phyloP scores from a whole-genome alignment of 2,888 invertebrate genomes.

The Drosophila maculinotata region DNA sequence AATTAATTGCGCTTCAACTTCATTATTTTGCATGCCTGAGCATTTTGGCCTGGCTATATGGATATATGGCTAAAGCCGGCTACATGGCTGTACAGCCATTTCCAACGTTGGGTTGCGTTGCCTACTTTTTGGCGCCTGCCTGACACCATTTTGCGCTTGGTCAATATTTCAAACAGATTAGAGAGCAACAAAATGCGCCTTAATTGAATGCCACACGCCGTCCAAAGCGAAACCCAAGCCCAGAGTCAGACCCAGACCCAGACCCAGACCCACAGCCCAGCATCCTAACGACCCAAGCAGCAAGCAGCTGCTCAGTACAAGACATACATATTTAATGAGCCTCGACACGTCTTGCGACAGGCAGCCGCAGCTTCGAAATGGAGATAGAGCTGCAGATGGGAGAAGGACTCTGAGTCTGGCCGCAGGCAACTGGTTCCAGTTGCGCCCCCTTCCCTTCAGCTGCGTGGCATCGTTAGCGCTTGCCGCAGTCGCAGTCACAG shows the following conservation, averaged over 20 bases:
- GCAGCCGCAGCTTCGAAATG: constrained; percentile 6
- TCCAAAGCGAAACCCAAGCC: constrained; percentile 9
- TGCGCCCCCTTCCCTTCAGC: constrained; percentile 14
- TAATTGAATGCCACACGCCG: constrained; percentile 70
- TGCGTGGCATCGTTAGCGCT: constrained; percentile 50
- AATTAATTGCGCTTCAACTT: constrained; percentile 80
- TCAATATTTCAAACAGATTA: constrained; percentile 80
- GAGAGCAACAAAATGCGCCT: constrained; percentile 72
- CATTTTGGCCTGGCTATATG: constrained; percentile 48
- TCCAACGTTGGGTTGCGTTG: constrained; percentile 10
- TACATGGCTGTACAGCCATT: not conserved
- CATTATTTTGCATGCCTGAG: constrained; percentile 78
- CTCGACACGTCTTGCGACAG: constrained; percentile 72
- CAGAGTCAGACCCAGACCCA: not conserved
- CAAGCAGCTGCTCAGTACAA: constrained; percentile 74
- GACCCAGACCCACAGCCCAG: constrained; percentile 2
- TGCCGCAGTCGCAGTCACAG: constrained; percentile 5
- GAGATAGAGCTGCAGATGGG: not conserved
- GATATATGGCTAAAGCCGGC: too few species aligned
- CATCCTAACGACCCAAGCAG: constrained; percentile 19
- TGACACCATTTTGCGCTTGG: constrained; percentile 77
- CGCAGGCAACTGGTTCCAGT: constrained; percentile 33
- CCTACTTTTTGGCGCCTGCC: constrained; percentile 51
- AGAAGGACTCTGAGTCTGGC: constrained; percentile 4
- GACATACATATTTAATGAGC: constrained; percentile 80